Conservation (phyloP, 2,113 vertebrate genomes). For the Anguilla japonica region DNA sequence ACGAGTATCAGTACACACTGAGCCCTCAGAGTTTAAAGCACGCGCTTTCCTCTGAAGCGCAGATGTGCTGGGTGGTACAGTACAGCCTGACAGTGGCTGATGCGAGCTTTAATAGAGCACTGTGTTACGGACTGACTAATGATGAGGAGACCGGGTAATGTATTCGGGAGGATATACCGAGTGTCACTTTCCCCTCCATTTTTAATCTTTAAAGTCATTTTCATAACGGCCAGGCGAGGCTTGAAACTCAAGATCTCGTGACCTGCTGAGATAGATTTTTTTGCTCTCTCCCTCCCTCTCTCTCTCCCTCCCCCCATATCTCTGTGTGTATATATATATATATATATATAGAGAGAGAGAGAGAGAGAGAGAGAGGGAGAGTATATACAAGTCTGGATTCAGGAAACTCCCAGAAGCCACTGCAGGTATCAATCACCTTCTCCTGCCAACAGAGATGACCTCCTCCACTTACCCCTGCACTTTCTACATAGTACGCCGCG, state of each 20-base stretch:
- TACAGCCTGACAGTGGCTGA: not conserved
- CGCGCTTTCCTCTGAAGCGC: not conserved
- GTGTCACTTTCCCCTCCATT: not conserved
- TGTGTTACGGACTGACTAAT: not conserved
- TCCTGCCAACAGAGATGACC: constrained; percentile 10
- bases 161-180: not conserved
- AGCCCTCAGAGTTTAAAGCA: not conserved
- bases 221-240: not conserved
- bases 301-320: too few relatives aligned
- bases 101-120: not conserved
- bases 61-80: not conserved
- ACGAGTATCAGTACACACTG: not conserved
- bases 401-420: not conserved
- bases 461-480: constrained; percentile 32
- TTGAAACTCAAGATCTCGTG: not conserved
- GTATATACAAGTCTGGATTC: not conserved
- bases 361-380: too few relatives aligned
- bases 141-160: not conserved
- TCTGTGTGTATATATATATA: too few relatives aligned
- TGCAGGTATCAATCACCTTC: not conserved
- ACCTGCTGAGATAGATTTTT: not conserved
- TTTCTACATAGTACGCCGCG: constrained; percentile 22
- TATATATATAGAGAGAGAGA: too few relatives aligned
- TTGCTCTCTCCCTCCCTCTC: too few relatives aligned
- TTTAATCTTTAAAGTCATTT: not conserved